These are phyloP conservation scores for Lanius ludovicianus DNA, from an alignment of 2,113 vertebrate genomes.

Conservation along the genomic window DNA sequence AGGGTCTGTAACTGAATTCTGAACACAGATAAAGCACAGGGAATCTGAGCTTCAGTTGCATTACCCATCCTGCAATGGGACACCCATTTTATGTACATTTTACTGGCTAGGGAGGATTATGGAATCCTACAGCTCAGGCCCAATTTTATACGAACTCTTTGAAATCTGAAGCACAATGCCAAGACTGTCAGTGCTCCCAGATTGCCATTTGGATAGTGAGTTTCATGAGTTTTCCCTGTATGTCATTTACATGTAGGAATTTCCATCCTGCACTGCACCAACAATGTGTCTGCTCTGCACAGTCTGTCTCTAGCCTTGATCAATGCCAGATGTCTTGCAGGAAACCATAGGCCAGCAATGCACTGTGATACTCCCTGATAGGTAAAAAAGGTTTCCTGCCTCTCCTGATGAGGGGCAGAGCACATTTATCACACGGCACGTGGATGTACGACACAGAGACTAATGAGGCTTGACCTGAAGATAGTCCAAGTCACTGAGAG, in stretches of 20 bases:
- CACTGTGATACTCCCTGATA: background rate
- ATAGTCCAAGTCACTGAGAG: background rate
- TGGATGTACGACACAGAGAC: background rate
- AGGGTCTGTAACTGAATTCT: background rate
- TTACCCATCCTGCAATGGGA: background rate
- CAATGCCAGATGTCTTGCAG: constrained; percentile 15
- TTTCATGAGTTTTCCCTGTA: background rate
- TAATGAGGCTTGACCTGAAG: background rate
- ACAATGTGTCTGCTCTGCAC: background rate
- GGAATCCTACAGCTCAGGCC: background rate
- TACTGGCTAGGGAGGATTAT: background rate
- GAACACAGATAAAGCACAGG: background rate
- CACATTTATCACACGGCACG: background rate
- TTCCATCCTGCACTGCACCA: background rate
- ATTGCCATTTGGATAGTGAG: background rate
- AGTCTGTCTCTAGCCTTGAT: background rate
- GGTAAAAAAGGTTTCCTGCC: background rate
- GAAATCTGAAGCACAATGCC: background rate
- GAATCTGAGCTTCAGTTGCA: background rate
- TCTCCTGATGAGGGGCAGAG: background rate
- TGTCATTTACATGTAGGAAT: background rate
- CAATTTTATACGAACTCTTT: background rate
- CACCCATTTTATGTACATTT: background rate
- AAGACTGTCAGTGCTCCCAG: background rate
- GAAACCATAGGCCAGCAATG: background rate